Conservation (phyloP, 2,797 vertebrate species). For the Trachops cirrhosus region DNA sequence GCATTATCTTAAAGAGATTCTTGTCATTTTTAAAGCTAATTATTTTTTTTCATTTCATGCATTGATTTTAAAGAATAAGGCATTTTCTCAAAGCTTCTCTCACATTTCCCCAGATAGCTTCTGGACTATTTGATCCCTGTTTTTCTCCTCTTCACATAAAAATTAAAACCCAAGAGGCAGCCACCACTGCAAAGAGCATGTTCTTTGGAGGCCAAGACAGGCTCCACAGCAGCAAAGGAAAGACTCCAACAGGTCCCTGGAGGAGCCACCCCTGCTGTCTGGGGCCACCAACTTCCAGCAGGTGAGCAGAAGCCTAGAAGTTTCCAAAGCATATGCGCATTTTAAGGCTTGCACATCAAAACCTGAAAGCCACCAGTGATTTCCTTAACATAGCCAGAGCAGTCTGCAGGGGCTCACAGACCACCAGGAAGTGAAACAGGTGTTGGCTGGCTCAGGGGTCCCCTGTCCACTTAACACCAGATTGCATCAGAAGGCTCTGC, state of each 20-base stretch:
- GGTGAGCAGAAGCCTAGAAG: background rate
- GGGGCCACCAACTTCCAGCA: background rate
- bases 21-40: constrained; percentile 18
- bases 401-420: background rate
- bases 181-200: background rate
- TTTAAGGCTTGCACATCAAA: background rate
- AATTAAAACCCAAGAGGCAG: background rate
- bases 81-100: background rate
- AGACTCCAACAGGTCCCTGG: background rate
- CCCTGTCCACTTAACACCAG: background rate
- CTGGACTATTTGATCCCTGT: background rate
- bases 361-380: background rate
- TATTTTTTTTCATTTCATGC: background rate
- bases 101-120: background rate
- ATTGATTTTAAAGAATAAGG: background rate
- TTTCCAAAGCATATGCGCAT: background rate
- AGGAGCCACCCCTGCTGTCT: background rate
- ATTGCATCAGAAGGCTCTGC: background rate
- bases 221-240: background rate
- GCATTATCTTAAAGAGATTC: background rate
- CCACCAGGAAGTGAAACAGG: background rate
- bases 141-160: background rate
- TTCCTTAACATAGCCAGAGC: background rate
- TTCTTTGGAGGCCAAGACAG: background rate
- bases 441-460: background rate